A percentile compares a stretch with the other conserved stretches of the same genome.
These are phyloP conservation scores for Clunio marinus DNA, from an alignment of 2,888 invertebrate species.

Conservation along the genomic window DNA sequence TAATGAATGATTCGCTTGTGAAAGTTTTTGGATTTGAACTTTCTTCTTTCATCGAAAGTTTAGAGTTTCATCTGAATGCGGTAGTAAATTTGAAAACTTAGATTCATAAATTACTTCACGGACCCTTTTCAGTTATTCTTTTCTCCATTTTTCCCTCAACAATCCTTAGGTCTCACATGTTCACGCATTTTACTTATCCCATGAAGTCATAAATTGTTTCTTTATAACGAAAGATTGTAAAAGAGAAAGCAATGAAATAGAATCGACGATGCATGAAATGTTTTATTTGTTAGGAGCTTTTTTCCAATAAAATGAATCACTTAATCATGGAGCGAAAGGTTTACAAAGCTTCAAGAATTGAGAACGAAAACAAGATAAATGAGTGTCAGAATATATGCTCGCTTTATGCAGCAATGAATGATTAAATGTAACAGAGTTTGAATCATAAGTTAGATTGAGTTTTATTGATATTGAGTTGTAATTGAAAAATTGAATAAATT, in stretches of 20 bases:
- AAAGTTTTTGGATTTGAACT: too few relatives aligned
- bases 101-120: conserved; percentile 16
- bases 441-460: too few relatives aligned
- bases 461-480: too few relatives aligned
- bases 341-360: neutral
- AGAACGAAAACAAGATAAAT: neutral
- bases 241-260: too few relatives aligned
- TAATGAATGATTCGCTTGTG: too few relatives aligned
- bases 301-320: neutral
- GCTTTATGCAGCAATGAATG: neutral
- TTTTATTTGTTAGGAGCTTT: neutral
- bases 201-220: conserved; percentile 5
- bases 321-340: conserved; percentile 4
- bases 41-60: too few relatives aligned
- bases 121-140: neutral
- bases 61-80: too few relatives aligned
- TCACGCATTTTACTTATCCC: neutral
- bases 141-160: neutral
- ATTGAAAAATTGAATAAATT: too few relatives aligned
- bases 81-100: conserved; percentile 22
- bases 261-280: conserved; percentile 22
- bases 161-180: conserved; percentile 3
- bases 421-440: too few relatives aligned
- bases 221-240: conserved; percentile 5
- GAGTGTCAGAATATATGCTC: neutral